Conservation (phyloP, 2,888 invertebrate species). For the Unio delphinus region DNA sequence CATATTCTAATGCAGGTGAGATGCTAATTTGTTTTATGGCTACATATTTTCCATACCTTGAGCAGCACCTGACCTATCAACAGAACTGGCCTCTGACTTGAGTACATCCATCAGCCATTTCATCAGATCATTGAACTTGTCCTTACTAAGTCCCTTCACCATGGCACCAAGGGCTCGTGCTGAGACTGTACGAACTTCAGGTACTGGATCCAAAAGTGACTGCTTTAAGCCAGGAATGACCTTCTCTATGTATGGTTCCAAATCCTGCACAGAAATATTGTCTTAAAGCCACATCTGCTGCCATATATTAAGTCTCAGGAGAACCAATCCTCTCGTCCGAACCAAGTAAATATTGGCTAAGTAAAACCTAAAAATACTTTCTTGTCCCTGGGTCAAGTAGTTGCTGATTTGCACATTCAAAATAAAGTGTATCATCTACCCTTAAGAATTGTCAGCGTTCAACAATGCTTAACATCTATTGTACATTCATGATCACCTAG, state of each 20-base stretch:
- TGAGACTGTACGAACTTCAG: constrained; percentile 96
- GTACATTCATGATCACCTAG: too few relatives aligned
- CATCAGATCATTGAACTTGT: constrained; percentile 93
- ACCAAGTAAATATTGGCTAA: too few relatives aligned
- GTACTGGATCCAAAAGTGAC: constrained; percentile 96
- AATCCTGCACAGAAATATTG: constrained; percentile 76
- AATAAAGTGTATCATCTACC: too few relatives aligned
- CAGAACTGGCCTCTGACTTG: constrained; percentile 94
- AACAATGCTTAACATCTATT: too few relatives aligned
- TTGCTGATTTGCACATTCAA: too few relatives aligned
- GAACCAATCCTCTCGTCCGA: too few relatives aligned
- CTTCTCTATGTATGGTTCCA: constrained; percentile 94
- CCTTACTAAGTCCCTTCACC: constrained; percentile 97
- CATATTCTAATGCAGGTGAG: too few relatives aligned
- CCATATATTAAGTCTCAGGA: too few relatives aligned
- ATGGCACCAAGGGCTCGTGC: constrained; percentile 97
- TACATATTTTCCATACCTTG: constrained; percentile 54
- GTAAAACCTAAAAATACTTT: too few relatives aligned
- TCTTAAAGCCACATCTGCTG: background rate
- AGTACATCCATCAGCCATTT: constrained; percentile 99
- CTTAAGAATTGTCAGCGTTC: too few relatives aligned
- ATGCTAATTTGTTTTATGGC: too few relatives aligned
- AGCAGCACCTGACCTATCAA: constrained; percentile 76
- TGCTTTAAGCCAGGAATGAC: constrained; percentile 97
- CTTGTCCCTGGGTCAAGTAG: too few relatives aligned